Base-by-base conservation (phyloP, 2,797 vertebrate genomes). In the Sebastes dallii region DNA sequence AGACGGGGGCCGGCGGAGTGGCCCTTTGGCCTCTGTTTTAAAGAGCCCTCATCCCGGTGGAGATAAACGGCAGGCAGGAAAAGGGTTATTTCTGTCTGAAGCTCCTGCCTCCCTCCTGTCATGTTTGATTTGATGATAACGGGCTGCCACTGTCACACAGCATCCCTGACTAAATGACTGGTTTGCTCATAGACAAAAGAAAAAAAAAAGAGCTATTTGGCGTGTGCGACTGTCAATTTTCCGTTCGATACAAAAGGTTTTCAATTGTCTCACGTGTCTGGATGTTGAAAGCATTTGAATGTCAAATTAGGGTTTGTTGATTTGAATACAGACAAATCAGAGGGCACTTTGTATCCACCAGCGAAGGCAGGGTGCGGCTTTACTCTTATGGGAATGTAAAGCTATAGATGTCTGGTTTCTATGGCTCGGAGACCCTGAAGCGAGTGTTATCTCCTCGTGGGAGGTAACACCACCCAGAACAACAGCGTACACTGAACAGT, bases 101-200 rank as follows among this genome's bases (percentile, higher is more conserved):
- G 89, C 90, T 76, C 79, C 77, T 83, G 88, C 83, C 90, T 92
- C 86, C 87, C 87, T 78, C 83, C 90, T 90, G 91, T 93, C 91
- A 89, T 75, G 59, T 93, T 90, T 91, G 94, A 94, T 94, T 85
- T 75, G 91, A 90, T 86, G 91, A 95, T 94, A 94, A 91, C 85
- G 34, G 89, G 85, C 86, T 91, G 93, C 90, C 91, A 56, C 83
- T 3, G 87, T 65, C 61, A 77, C 86, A 24, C 83, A 86, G 86
- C 91, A 75, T 89, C 86, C 34, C 74, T 58, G 72, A 84, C 77
- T 66, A 85, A 89, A 89, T 88, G 64, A 85, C 77, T 75, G 24
- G 65, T 79, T 86, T 69, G 75, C 83, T 64, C 65, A n/a, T 20
- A 80, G 83, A 92, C 89, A 91, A 87, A 92, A 80, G 86, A 66